Conservation (phyloP, 2,113 vertebrate genomes). For the Nanorana parkeri region DNA sequence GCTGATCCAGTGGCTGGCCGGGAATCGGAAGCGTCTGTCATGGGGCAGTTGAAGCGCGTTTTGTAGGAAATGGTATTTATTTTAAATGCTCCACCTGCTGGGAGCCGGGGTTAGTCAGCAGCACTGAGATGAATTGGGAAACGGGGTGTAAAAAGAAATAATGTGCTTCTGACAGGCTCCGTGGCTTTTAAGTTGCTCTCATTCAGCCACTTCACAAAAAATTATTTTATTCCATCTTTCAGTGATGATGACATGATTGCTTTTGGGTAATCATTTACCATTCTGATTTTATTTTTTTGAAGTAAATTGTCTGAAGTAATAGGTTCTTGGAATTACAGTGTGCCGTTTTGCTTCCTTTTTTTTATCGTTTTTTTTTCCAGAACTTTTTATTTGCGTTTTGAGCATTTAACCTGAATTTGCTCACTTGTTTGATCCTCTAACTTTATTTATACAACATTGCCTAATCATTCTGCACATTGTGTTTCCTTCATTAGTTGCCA, state of each 20-base stretch:
- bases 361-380: slow-evolving; percentile 74
- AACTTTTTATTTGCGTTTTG: slow-evolving; percentile 88
- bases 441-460: slow-evolving; percentile 89
- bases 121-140: slow-evolving; percentile 91
- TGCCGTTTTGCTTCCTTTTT: slow-evolving; percentile 68
- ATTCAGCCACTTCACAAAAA: slow-evolving; percentile 97
- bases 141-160: slow-evolving; percentile 91
- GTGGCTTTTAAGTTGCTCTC: slow-evolving; percentile 98
- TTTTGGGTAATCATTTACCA: slow-evolving; percentile 99
- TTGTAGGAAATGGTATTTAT: slow-evolving; percentile 97
- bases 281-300: slow-evolving; percentile 91
- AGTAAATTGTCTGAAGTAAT: slow-evolving; percentile 97
- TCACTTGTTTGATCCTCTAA: slow-evolving; percentile 83
- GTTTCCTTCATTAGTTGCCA: slow-evolving; percentile 44
- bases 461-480: slow-evolving; percentile 81
- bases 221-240: slow-evolving; percentile 99
- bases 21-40: slow-evolving; percentile 90
- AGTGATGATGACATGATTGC: slow-evolving; percentile 99
- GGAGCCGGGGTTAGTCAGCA: slow-evolving; percentile 88
- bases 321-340: slow-evolving; percentile 88
- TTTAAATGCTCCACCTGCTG: slow-evolving; percentile 97
- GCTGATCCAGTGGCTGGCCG: slow-evolving; percentile 96
- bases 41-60: slow-evolving; percentile 88
- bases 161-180: slow-evolving; percentile 92
- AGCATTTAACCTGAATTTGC: slow-evolving; percentile 84